Evolutionary conservation across 2,797 vertebrate genomes (phyloP), one percentile per base, ranked within the genome.

Genomic region (Staurois parvus): DNA sequence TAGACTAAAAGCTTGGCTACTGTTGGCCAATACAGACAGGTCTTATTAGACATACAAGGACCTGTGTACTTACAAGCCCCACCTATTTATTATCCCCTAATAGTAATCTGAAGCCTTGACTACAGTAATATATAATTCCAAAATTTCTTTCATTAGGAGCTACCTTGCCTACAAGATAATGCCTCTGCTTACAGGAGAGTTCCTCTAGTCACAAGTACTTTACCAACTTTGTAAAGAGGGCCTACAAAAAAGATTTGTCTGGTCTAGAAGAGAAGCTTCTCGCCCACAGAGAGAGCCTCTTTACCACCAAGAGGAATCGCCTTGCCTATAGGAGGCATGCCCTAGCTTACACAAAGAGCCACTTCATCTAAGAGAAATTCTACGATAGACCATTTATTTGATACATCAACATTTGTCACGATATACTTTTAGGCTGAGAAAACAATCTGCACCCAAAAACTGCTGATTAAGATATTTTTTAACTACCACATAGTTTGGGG

Each of bases 381-480:
- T 40, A 66, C 34, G 8, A 66, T 15, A 29, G 42, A 70, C 45
- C 24, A 56, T 52, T 48, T 34, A 45, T 28, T 45, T 21, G 28
- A 70, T 56, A 52, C 67, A 59, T 59, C 52, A 59, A 59, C 21
- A 59, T 59, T 59, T 59, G 52, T 59, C 52, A 59, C 52, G 7
- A 59, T 24, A 59, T 59, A 59, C 52, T 59, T 32, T 29, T 69
- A 70, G 45, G 32, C 17, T 69, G 69, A 37, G 69, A 69, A 45
- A 32, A 70, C 78, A 42, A 80, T 13, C 24, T n/a, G 77, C 34
- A 69, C 77, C 34, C 56, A 59, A 24, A 64, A 34, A 76, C 56
- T 56, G 52, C 19, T 15, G 52, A 62, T 62, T 78, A 26, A 45
- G 12, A 15, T 13, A 40, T 45, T 28, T 69, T 29, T 29, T 0